phyloP scores from a whole-genome alignment of 2,797 vertebrate species.

The Carcharodon carcharias region DNA sequence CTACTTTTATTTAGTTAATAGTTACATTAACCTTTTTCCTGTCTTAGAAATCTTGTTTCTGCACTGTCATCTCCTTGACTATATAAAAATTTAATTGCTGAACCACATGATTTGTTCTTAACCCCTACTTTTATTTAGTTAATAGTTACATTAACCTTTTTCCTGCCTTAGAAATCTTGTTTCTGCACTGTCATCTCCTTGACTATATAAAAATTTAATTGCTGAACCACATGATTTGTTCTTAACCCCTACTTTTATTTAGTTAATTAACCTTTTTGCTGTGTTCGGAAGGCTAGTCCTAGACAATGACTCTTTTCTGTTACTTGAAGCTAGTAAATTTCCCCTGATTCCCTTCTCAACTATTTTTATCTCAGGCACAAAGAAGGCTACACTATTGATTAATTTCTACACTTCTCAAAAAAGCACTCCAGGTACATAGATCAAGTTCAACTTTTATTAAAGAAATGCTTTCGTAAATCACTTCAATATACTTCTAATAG shows the following conservation, averaged over 20 bases:
- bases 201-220: no score
- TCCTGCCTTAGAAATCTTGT: no score
- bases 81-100: background rate
- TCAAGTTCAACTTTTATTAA: conserved; percentile 18
- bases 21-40: background rate
- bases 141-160: background rate
- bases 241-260: no score
- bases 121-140: background rate
- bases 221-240: no score
- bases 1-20: background rate
- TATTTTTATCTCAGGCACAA: background rate
- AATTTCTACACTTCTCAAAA: background rate
- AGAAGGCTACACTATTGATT: no score
- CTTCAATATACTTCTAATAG: background rate
- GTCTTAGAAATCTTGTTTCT: background rate
- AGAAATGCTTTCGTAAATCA: background rate
- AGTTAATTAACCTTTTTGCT: background rate
- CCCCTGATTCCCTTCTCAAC: background rate
- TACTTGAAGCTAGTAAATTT: background rate
- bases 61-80: background rate
- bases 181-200: no score
- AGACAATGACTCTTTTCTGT: background rate
- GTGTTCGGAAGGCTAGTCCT: background rate
- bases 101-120: background rate
- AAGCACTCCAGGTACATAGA: background rate